A percentile compares a stretch with the other conserved stretches of the same genome.
phyloP scores from a whole-genome alignment of 2,113 vertebrate genomes.

The Grallaria varia region DNA sequence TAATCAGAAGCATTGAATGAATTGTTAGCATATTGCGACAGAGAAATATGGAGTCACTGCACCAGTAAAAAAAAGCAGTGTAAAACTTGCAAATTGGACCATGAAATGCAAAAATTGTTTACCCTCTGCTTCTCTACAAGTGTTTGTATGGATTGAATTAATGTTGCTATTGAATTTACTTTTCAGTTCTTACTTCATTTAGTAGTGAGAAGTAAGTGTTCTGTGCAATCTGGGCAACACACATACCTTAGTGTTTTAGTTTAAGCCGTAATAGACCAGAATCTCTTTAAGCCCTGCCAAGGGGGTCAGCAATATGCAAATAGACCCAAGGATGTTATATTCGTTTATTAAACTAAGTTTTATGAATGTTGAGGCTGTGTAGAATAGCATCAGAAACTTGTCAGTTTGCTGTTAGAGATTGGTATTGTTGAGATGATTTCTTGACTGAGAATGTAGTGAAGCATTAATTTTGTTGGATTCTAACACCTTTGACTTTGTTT shows the following conservation, averaged over 20 bases:
- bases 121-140: not conserved
- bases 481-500: not conserved
- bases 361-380: not conserved
- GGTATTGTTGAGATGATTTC: not conserved
- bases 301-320: not conserved
- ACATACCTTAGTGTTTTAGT: not conserved
- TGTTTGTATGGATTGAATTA: not conserved
- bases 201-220: not conserved
- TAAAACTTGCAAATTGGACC: not conserved
- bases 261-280: not conserved
- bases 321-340: not conserved
- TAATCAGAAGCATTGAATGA: not conserved
- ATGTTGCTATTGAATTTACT: not conserved
- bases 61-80: not conserved
- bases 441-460: not conserved
- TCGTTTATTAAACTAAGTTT: not conserved
- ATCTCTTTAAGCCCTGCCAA: not conserved
- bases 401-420: not conserved
- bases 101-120: not conserved
- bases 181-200: not conserved
- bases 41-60: not conserved
- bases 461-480: not conserved
- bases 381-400: not conserved
- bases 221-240: not conserved
- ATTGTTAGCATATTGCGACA: not conserved